phyloP scores from a whole-genome alignment of 2,888 invertebrate genomes.

The Microctonus aethiopoides region DNA sequence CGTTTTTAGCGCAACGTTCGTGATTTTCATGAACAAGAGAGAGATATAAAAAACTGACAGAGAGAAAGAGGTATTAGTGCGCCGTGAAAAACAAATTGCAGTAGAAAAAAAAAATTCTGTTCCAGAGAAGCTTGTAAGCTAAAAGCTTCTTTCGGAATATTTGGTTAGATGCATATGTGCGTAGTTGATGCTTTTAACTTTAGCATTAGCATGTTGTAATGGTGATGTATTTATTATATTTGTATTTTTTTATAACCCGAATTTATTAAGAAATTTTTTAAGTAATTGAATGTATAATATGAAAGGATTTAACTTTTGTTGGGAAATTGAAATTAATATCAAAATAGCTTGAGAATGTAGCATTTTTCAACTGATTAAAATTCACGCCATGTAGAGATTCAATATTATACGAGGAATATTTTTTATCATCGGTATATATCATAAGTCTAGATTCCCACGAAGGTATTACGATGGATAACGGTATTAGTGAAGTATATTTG shows the following conservation, averaged over 20 bases:
- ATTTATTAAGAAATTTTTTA: not conserved
- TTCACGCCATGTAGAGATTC: not conserved
- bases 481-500: not conserved
- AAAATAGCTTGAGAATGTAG: no score
- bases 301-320: no score
- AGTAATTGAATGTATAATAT: not conserved
- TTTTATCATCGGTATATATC: not conserved
- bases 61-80: not conserved
- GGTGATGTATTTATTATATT: not conserved
- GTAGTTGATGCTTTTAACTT: not conserved
- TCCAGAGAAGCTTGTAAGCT: not conserved
- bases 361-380: not conserved
- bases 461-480: not conserved
- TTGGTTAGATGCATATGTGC: not conserved
- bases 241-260: not conserved
- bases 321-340: no score
- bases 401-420: not conserved
- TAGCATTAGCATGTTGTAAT: not conserved
- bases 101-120: not conserved
- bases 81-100: not conserved
- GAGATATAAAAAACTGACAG: no score
- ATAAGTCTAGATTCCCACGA: not conserved
- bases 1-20: conserved; percentile 1
- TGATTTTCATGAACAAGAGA: conserved; percentile 4
- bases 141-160: not conserved